phyloP scores from a whole-genome alignment of 2,113 vertebrate species.

The Stegastes partitus region DNA sequence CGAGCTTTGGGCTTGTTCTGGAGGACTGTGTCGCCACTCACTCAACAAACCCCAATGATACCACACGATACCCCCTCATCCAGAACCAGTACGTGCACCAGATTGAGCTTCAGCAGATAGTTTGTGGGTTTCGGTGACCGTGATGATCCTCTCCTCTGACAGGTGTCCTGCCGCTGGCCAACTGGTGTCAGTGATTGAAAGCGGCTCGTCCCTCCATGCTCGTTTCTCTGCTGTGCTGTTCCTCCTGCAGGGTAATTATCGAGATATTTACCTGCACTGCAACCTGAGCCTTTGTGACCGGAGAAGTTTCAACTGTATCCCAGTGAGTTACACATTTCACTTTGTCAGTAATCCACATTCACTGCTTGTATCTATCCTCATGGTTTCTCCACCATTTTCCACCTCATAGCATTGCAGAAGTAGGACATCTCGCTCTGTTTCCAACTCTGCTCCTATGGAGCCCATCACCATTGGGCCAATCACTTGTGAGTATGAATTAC shows the following conservation, averaged over 20 bases:
- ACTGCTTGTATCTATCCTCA: neutral
- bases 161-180: conserved; percentile 68
- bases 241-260: conserved; percentile 34
- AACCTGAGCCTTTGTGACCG: conserved; percentile 60
- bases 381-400: neutral
- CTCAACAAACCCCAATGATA: conserved; percentile 36
- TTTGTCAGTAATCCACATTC: neutral
- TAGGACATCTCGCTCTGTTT: conserved; percentile 53
- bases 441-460: conserved; percentile 13
- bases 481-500: conserved; percentile 50
- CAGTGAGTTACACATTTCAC: conserved; percentile 49
- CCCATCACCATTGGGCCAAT: conserved; percentile 66
- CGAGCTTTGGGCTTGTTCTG: conserved; percentile 66
- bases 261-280: conserved; percentile 63
- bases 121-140: neutral
- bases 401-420: conserved; percentile 40
- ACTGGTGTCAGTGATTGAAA: conserved; percentile 67
- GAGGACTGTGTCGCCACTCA: conserved; percentile 74
- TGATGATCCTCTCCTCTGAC: neutral
- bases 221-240: conserved; percentile 68
- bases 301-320: conserved; percentile 25
- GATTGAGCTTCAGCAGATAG: neutral
- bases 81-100: conserved; percentile 66
- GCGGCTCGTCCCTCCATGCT: conserved; percentile 57
- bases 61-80: conserved; percentile 63